Conservation (phyloP, 2,888 invertebrate genomes). For the Apotomis capreana region DNA sequence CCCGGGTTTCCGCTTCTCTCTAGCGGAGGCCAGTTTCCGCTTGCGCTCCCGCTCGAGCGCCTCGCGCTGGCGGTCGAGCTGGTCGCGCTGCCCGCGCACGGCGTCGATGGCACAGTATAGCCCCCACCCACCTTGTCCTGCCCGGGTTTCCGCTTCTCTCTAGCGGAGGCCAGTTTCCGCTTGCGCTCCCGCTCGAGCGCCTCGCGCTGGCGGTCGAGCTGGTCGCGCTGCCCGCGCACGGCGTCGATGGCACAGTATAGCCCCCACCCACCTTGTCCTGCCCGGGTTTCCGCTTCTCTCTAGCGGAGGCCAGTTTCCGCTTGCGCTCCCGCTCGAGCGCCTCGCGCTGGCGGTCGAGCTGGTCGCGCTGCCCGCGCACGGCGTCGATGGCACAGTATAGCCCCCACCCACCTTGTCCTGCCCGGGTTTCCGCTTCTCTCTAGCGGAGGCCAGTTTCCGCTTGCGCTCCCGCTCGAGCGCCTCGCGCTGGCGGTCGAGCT, state of each 20-base stretch:
- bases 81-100: conserved; percentile 73
- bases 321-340: conserved; percentile 77
- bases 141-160: conserved; percentile 64
- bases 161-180: conserved; percentile 75
- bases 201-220: conserved; percentile 79
- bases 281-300: conserved; percentile 64
- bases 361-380: conserved; percentile 73
- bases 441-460: conserved; percentile 75
- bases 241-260: conserved; percentile 59
- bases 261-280: conserved; percentile 79
- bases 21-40: conserved; percentile 75
- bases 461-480: conserved; percentile 77
- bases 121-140: conserved; percentile 79
- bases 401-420: conserved; percentile 79
- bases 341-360: conserved; percentile 79
- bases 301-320: conserved; percentile 75
- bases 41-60: conserved; percentile 77
- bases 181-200: conserved; percentile 77
- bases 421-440: conserved; percentile 64
- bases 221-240: conserved; percentile 73
- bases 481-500: conserved; percentile 79
- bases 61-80: conserved; percentile 79
- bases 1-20: conserved; percentile 64
- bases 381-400: conserved; percentile 59
- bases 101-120: conserved; percentile 59